A percentile compares a stretch with the other conserved stretches of the same genome.
These are phyloP conservation scores for Heliothis virescens DNA, from an alignment of 1,140 invertebrate genomes.

Conservation along the genomic window DNA sequence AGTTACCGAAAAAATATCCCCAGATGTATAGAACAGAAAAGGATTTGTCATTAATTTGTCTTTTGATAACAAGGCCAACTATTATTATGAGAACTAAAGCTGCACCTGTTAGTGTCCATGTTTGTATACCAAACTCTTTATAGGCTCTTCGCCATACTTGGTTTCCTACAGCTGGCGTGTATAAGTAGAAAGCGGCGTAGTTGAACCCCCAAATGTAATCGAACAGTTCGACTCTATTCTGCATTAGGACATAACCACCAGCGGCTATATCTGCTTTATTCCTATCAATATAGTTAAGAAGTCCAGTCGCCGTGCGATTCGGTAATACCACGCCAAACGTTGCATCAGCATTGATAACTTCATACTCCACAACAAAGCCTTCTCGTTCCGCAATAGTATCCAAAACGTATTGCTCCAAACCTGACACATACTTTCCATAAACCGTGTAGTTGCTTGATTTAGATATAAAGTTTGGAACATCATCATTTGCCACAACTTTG, in stretches of 20 bases:
- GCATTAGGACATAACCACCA: conserved; percentile 59
- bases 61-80: conserved; percentile 39
- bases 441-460: conserved; percentile 52
- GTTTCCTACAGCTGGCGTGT: conserved; percentile 55
- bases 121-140: conserved; percentile 58
- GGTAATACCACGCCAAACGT: conserved; percentile 61
- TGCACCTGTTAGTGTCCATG: conserved; percentile 63
- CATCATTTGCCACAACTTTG: conserved; percentile 57
- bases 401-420: conserved; percentile 65
- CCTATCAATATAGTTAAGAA: conserved; percentile 55
- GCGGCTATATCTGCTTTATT: conserved; percentile 57
- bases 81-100: conserved; percentile 43
- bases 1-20: conserved; percentile 64
- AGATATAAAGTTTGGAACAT: conserved; percentile 60
- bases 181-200: conserved; percentile 60
- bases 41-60: conserved; percentile 27
- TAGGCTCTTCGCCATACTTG: conserved; percentile 66
- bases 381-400: conserved; percentile 54
- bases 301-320: conserved; percentile 61
- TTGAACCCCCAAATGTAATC: conserved; percentile 68
- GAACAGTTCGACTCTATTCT: conserved; percentile 60
- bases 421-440: conserved; percentile 52
- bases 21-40: conserved; percentile 60
- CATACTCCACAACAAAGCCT: conserved; percentile 53
- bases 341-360: conserved; percentile 30